Evolutionary conservation across 2,888 invertebrate species (phyloP).

Genomic region (Carcina quercana): DNA sequence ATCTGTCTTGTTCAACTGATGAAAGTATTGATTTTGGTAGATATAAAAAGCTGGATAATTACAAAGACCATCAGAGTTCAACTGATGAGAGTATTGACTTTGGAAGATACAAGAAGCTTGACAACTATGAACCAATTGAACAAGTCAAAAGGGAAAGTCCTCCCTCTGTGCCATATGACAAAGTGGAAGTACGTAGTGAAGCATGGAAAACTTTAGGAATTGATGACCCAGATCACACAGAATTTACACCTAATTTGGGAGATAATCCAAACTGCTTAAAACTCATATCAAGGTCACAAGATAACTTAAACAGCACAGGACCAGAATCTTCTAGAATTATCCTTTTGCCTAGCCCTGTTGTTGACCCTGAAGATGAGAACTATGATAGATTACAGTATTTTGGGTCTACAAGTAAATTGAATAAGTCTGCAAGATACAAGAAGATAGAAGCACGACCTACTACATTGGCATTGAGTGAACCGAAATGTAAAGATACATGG

Average conservation of each 20-base stretch:
- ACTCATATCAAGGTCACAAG: constrained; percentile 67
- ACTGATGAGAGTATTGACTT: constrained; percentile 62
- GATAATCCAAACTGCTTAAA: constrained; percentile 65
- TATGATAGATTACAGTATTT: constrained; percentile 89
- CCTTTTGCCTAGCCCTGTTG: constrained; percentile 61
- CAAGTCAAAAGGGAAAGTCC: constrained; percentile 66
- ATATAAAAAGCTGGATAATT: constrained; percentile 69
- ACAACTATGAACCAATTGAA: constrained; percentile 67
- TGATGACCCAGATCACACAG: constrained; percentile 82
- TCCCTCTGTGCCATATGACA: constrained; percentile 78
- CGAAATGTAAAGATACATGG: constrained; percentile 70
- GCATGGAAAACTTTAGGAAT: constrained; percentile 89
- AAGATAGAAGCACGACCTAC: constrained; percentile 78
- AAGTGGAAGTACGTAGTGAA: constrained; percentile 83
- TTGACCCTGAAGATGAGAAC: constrained; percentile 73
- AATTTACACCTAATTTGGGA: constrained; percentile 66
- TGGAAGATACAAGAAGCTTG: constrained; percentile 69
- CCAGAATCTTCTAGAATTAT: constrained; percentile 73
- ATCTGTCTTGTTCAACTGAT: constrained; percentile 48
- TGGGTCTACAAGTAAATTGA: constrained; percentile 81
- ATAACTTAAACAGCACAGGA: constrained; percentile 57
- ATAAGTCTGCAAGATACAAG: constrained; percentile 79
- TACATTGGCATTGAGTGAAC: constrained; percentile 57
- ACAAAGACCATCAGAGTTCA: constrained; percentile 52
- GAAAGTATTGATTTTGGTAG: constrained; percentile 66